Conservation (phyloP, 1,140 invertebrate genomes). For the Thaumetopoea pityocampa region DNA sequence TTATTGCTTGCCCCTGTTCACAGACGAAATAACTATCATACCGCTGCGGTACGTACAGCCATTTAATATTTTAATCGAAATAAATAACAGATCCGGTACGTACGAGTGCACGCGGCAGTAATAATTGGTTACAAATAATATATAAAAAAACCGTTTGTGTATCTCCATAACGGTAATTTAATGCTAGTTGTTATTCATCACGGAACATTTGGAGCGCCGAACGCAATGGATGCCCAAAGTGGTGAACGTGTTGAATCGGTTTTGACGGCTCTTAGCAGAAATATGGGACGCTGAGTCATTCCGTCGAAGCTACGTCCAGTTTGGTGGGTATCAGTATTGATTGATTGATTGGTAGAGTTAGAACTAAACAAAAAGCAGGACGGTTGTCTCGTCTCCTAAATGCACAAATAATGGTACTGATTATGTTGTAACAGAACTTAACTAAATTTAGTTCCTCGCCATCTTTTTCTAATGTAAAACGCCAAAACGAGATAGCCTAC, state of each 20-base stretch:
- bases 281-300: too few species aligned
- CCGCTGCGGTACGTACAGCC: too few species aligned
- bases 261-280: neutral
- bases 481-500: too few species aligned
- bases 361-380: too few species aligned
- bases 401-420: too few species aligned
- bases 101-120: constrained; percentile 7
- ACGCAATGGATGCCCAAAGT: constrained; percentile 14
- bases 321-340: too few species aligned
- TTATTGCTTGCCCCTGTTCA: constrained; percentile 22
- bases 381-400: too few species aligned
- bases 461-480: too few species aligned
- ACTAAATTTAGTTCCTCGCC: too few species aligned
- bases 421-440: too few species aligned
- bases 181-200: constrained; percentile 20
- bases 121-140: constrained; percentile 16
- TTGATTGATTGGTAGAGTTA: too few species aligned
- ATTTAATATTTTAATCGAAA: constrained; percentile 11
- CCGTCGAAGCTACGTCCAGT: too few species aligned
- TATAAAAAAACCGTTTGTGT: constrained; percentile 10
- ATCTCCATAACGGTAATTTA: constrained; percentile 18
- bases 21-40: constrained; percentile 6
- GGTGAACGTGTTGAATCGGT: constrained; percentile 1
- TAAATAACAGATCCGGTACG: constrained; percentile 5
- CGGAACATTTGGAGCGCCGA: constrained; percentile 13